Base-by-base conservation (phyloP, 2,797 vertebrate species). In the Syngnathus acus region DNA sequence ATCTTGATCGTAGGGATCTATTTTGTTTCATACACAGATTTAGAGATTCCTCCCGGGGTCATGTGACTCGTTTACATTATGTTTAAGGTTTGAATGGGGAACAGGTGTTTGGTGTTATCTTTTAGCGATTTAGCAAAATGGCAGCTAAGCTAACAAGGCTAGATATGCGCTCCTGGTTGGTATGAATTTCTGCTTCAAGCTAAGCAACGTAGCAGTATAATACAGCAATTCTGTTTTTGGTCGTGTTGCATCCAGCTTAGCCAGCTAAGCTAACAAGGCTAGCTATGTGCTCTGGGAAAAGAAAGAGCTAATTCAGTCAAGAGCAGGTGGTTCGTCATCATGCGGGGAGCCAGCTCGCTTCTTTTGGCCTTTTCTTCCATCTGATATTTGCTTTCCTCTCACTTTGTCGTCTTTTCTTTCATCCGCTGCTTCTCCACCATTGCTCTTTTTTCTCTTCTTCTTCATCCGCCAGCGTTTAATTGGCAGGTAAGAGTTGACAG, bases 281-380 rank as follows among this genome's bases (percentile, higher is more conserved):
- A 55, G 53, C 21, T 26, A 26, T 55, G 53, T 55, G 9, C 51
- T 54, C 53, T 23, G 51, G 78, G 78, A 71, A 82, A 87, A 87
- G 82, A 87, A 88, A 86, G 84, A 74, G 81, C 83, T 84, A 82
- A 89, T 88, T 91, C 82, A 87, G 81, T 73, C 66, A 48, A 73
- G 86, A 82, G 81, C 86, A 87, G 86, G 86, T 85, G 86, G 84
- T 86, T 83, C 71, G 78, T 78, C 74, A 66, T 73, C 76, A 69
- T 53, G 73, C 72, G 70, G 73, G 65, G 83, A 85, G 78, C 68
- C 58, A 54, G 54, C 70, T 43, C 2, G 67, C 61, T 67, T 70
- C 83, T 78, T 45, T 62, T 64, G 32, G n/a, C 62, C 43, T 23
- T 26, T 45, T 45, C 61, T 43, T 62, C 39, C 61, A 62, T 23